Percentiles rank a stretch among this genome's conserved stretches.
These are phyloP conservation scores for Tribolium madens DNA, from an alignment of 1,140 invertebrate species.

Conservation along the genomic window DNA sequence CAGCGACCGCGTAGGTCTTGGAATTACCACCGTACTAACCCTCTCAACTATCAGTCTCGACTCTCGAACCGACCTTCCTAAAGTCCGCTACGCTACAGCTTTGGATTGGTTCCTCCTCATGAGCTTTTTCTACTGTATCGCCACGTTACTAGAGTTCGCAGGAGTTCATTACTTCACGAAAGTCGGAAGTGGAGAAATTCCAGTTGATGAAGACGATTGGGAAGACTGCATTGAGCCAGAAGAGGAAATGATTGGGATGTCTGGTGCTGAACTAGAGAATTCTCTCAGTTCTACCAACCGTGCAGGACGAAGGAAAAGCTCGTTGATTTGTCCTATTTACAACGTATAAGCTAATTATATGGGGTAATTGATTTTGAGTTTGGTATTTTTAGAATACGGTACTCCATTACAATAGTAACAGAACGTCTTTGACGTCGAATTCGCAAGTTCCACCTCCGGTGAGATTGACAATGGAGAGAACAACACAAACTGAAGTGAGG, in stretches of 20 bases:
- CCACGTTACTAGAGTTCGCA: conserved; percentile 92
- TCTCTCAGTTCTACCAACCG: conserved; percentile 43
- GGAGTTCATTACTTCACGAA: conserved; percentile 87
- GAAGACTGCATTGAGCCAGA: conserved; percentile 71
- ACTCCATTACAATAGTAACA: conserved; percentile 56
- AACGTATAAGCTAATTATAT: conserved; percentile 67
- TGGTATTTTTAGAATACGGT: conserved; percentile 55
- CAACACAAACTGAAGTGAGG: conserved; percentile 82
- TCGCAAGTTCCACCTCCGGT: conserved; percentile 61
- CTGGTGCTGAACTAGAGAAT: conserved; percentile 53
- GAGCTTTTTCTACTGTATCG: conserved; percentile 95
- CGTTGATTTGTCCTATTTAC: conserved; percentile 73
- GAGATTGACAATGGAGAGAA: conserved; percentile 79
- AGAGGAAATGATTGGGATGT: conserved; percentile 68
- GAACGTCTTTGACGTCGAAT: conserved; percentile 57
- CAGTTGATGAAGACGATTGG: conserved; percentile 83
- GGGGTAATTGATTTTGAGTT: conserved; percentile 35
- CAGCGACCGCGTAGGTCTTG: conserved; percentile 75
- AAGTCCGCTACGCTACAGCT: conserved; percentile 90
- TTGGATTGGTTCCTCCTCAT: conserved; percentile 94
- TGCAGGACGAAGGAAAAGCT: conserved; percentile 65
- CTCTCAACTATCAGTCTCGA: conserved; percentile 92
- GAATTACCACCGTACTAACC: conserved; percentile 92
- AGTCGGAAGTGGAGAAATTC: conserved; percentile 85
- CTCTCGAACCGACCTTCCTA: conserved; percentile 89